Evolutionary conservation across 2,888 invertebrate genomes (phyloP), one percentile per base, ranked within the genome.

Genomic region (Oligia latruncula): DNA sequence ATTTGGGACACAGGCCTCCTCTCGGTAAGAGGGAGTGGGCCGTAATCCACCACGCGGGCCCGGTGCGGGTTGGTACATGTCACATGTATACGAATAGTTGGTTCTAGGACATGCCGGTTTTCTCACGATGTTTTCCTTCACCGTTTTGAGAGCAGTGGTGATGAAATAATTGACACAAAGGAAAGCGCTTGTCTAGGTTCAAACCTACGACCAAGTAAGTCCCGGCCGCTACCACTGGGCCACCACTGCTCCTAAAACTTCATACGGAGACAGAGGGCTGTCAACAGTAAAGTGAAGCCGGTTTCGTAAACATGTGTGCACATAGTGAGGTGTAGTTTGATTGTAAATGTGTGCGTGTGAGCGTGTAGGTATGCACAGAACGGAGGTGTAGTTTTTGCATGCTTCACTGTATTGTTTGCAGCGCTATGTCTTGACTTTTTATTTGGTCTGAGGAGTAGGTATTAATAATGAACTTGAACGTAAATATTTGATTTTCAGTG

Each of bases 401-500:
- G 40, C 40, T 40, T 40, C 40, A 40, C 40, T 40, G 40, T 40
- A 40, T 40, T 40, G 40, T 40, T 40, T 5, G 40, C 40, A 40
- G 40, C 40, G 40, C 40, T 40, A 40, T 40, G 5, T 40, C 40
- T 40, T 40, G 5, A 40, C 0, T 40, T 40, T 40, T 35, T 35
- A 35, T 35, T 35, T 35, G 35, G 35, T 35, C 35, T 81, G 49
- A 80, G 74, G 75, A 67, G 70, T 49, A 64, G 49, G 35, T 46
- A 74, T 87, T 80, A 78, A 83, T 85, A 84, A 84, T 84, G 49
- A 76, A 87, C 58, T 78, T 74, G 67, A 75, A 78, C 40, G 75
- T 84, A 80, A 87, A 87, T 84, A 84, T 84, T 84, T 85, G 85
- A 84, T 84, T 74, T 87, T 81, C 72, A 60, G 43, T 64, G 66